Evolutionary conservation across 64 coral and sea anemone species (phyloP).

Genomic region (Dendronephthya gigantea): DNA sequence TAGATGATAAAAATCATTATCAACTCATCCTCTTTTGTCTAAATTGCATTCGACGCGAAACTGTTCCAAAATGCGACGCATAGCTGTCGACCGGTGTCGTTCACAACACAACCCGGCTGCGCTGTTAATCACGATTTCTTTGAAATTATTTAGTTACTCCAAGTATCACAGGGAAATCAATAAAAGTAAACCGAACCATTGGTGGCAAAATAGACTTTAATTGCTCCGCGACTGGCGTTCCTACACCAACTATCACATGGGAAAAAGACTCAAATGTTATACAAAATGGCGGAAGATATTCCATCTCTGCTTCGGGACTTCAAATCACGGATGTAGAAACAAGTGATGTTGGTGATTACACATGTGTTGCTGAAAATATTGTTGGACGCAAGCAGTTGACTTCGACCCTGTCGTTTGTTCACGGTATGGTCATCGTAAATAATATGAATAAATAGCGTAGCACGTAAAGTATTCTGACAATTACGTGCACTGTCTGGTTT

Average conservation of each 20-base stretch:
- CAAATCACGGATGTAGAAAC: not conserved
- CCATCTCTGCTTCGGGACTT: not conserved
- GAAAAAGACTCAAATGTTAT: not conserved
- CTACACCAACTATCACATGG: not conserved
- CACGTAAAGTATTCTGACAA: too few relatives aligned
- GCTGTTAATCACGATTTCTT: not conserved
- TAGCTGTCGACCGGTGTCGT: too few relatives aligned
- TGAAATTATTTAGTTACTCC: not conserved
- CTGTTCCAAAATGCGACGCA: too few relatives aligned
- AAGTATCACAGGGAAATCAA: not conserved
- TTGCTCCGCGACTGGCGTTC: not conserved
- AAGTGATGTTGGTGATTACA: not conserved
- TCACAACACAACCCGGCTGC: not conserved
- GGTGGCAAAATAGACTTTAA: not conserved
- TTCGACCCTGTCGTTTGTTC: not conserved
- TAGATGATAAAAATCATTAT: too few relatives aligned
- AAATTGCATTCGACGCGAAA: too few relatives aligned
- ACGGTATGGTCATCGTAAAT: not conserved
- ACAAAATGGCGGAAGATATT: not conserved
- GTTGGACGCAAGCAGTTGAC: not conserved
- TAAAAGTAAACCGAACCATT: not conserved
- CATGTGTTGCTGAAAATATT: not conserved
- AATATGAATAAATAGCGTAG: not conserved
- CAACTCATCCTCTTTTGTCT: too few relatives aligned
- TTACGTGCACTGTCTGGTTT: too few relatives aligned